These are phyloP conservation scores for Drosophila kikkawai DNA, from an alignment of 1,140 invertebrate genomes.

Conservation along the genomic window DNA sequence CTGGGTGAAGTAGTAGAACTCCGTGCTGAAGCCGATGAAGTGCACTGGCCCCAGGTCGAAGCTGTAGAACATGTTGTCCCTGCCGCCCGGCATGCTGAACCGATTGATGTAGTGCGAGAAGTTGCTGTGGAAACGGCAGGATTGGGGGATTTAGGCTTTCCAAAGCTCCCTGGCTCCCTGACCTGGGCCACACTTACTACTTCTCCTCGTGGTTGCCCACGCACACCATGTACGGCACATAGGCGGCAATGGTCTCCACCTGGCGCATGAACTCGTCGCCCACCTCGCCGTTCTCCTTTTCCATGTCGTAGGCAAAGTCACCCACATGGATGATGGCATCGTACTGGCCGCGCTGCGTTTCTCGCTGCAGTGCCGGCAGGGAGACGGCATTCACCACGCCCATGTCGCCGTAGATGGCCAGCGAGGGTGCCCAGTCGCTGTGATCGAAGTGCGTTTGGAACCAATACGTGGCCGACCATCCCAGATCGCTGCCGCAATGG, in stretches of 20 bases:
- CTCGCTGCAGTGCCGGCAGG: constrained; percentile 92
- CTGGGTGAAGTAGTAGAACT: constrained; percentile 96
- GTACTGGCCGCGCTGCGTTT: constrained; percentile 92
- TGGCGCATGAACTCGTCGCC: constrained; percentile 97
- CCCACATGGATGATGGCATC: constrained; percentile 97
- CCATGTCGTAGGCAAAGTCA: constrained; percentile 98
- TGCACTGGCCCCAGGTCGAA: constrained; percentile 97
- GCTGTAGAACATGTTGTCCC: constrained; percentile 93
- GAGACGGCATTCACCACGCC: constrained; percentile 95
- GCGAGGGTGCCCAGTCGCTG: constrained; percentile 90
- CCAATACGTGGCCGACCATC: constrained; percentile 93
- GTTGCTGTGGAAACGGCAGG: constrained; percentile 88
- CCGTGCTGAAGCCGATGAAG: constrained; percentile 96
- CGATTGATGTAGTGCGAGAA: constrained; percentile 94
- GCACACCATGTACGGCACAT: constrained; percentile 96
- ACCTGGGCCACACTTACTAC: constrained; percentile 87
- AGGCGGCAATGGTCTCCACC: constrained; percentile 94
- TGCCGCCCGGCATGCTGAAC: constrained; percentile 94
- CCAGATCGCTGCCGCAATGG: constrained; percentile 92
- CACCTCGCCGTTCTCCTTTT: constrained; percentile 90
- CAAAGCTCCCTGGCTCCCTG: too few species aligned
- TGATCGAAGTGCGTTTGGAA: constrained; percentile 89
- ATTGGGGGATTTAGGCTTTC: neutral
- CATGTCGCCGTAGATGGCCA: constrained; percentile 96
- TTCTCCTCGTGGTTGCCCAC: constrained; percentile 95